Evolutionary conservation across 1,140 invertebrate species (phyloP).

Genomic region (Brachionus paranguensis): DNA sequence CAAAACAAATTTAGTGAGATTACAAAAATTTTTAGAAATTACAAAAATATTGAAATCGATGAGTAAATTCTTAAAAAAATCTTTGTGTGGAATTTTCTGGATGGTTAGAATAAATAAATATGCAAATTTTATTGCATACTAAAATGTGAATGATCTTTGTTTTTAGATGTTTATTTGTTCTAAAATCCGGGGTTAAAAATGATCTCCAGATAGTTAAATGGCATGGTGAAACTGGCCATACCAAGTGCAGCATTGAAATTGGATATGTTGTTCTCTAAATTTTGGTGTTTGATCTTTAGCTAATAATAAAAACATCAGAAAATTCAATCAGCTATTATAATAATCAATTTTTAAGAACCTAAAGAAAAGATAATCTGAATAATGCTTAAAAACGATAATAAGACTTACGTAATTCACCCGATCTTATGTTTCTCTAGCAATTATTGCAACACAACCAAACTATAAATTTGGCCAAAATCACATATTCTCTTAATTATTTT

Average conservation of each 20-base stretch:
- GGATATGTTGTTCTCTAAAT: background rate
- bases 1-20: no score
- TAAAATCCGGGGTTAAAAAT: background rate
- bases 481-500: background rate
- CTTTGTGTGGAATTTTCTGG: background rate
- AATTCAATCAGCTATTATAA: background rate
- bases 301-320: background rate
- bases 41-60: background rate
- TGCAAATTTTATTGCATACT: background rate
- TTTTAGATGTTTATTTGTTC: background rate
- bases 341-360: background rate
- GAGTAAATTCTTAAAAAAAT: background rate
- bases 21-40: no score
- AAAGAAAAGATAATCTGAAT: background rate
- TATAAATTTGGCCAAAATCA: background rate
- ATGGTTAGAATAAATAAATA: background rate
- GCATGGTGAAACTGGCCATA: background rate
- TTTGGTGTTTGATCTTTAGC: background rate
- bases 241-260: background rate
- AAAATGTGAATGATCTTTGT: background rate
- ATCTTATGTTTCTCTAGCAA: background rate
- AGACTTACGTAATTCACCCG: background rate
- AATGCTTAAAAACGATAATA: background rate
- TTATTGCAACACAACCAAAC: background rate
- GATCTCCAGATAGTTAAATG: background rate